Base-by-base conservation (phyloP, 2,888 invertebrate genomes). In the Agrenia bidenticulata region DNA sequence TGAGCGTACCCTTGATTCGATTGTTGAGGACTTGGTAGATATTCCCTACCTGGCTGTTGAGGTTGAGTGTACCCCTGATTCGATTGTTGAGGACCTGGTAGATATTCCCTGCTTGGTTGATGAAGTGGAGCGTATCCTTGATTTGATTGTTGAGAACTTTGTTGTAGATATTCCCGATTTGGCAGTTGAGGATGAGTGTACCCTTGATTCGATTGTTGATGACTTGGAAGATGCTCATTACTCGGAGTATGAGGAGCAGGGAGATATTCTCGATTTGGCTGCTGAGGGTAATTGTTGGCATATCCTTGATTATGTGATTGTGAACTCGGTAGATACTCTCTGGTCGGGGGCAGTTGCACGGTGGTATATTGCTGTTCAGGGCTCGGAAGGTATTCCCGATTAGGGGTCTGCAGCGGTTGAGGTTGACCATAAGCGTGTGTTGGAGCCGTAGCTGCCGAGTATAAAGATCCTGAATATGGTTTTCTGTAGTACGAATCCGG, bases 401-500 rank as follows among this genome's bases (percentile, higher is more conserved):
- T 2, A 19, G 45, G 45, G 15, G 45, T 15, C 5, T 45, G 45
- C 56, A 45, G 41, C 2, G 51, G 51, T 4, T 51, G 17, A 2
- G 57, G 57, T 41, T 27, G 57, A 41, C 42, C 41, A 41, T 57
- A 57, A 41, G 19, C 19, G 2, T 11, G 17, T 17, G 23, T 27
- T 54, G 24, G 15, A 56, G 63, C 1, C 26, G 54, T 42, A 5
- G 61, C 39, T n/a, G 53, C 24, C 15, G 73, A 72, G 21, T 64
- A 45, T 17, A 69, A 69, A 41, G 72, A 74, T 0, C 74, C 72
- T 2, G 32, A 59, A 1, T 70, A 72, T 5, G 72, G 70, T 41
- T 70, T 70, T 26, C 73, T 54, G 51, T 67, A 73, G 50, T 72
- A 69, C 0, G 68, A 66, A 39, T 73, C 72, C 17, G 70, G 68